Evolutionary conservation across 2,113 vertebrate genomes (phyloP).

Genomic region (Chaetura pelagica): DNA sequence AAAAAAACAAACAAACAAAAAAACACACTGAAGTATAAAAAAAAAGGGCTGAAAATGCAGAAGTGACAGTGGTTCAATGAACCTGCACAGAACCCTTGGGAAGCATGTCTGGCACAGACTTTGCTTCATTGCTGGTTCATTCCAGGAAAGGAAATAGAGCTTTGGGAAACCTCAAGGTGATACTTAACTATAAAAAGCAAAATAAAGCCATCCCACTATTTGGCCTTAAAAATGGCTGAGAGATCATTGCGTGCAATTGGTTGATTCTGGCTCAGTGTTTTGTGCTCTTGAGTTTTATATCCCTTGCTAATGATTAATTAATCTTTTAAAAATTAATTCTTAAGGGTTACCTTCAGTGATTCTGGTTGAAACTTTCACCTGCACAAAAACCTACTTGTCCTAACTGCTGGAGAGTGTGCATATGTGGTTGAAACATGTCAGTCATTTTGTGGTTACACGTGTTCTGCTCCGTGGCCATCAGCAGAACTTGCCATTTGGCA

Average conservation of each 20-base stretch:
- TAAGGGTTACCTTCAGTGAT: neutral
- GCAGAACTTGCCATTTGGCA: neutral
- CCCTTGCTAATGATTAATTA: neutral
- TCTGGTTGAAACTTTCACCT: neutral
- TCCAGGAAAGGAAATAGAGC: neutral
- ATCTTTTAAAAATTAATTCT: neutral
- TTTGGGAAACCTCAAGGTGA: neutral
- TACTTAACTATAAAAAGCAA: neutral
- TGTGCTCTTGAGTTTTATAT: neutral
- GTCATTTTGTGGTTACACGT: rapidly evolving
- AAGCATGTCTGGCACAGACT: neutral
- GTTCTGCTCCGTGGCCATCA: neutral
- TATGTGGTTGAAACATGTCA: neutral
- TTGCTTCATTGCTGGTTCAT: neutral
- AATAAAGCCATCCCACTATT: neutral
- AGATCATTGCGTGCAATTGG: neutral
- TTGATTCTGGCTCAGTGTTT: neutral
- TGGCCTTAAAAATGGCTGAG: neutral
- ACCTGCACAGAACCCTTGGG: neutral
- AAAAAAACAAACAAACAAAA: neutral
- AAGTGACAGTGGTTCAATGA: neutral
- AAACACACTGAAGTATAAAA: neutral
- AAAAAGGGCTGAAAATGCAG: neutral
- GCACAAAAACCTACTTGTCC: neutral
- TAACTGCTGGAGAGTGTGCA: neutral